Percentiles rank a stretch among this genome's conserved stretches.
Evolutionary conservation across 2,113 vertebrate genomes (phyloP).

Genomic region (Nesoenas mayeri): DNA sequence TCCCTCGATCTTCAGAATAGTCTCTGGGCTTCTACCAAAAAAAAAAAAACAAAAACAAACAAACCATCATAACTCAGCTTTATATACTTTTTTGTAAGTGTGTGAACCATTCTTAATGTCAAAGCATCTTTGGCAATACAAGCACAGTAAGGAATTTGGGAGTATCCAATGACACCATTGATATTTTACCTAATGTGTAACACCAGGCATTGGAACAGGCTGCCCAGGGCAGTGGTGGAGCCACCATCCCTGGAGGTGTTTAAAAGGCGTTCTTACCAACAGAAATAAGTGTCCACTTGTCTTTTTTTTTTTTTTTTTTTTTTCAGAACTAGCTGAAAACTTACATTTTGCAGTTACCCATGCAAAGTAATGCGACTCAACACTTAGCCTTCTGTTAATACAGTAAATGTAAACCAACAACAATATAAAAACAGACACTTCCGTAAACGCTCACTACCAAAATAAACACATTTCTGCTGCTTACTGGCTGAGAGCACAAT

Average conservation of each 20-base stretch:
- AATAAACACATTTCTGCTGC: conserved; percentile 75
- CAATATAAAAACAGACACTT: not conserved
- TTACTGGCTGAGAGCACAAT: not conserved
- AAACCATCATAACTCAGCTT: no score
- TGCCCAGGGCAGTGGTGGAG: no score
- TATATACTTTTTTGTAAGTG: not conserved
- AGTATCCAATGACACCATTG: not conserved
- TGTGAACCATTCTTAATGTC: not conserved
- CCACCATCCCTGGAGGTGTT: no score
- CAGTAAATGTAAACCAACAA: not conserved
- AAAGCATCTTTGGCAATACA: not conserved
- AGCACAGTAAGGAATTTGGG: not conserved
- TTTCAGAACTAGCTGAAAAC: not conserved
- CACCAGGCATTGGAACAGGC: not conserved
- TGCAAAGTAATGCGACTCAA: conserved; percentile 19
- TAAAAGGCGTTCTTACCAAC: not conserved
- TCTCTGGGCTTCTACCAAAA: not conserved
- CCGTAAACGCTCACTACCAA: conserved; percentile 39
- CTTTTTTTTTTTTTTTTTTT: not conserved
- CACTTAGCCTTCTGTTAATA: not conserved
- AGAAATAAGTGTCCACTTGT: not conserved
- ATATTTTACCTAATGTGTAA: not conserved
- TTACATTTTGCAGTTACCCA: conserved; percentile 12
- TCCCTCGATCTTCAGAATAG: not conserved
- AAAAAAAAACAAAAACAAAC: not conserved